phyloP scores from a whole-genome alignment of 2,888 invertebrate species.

The Brenthis daphne region DNA sequence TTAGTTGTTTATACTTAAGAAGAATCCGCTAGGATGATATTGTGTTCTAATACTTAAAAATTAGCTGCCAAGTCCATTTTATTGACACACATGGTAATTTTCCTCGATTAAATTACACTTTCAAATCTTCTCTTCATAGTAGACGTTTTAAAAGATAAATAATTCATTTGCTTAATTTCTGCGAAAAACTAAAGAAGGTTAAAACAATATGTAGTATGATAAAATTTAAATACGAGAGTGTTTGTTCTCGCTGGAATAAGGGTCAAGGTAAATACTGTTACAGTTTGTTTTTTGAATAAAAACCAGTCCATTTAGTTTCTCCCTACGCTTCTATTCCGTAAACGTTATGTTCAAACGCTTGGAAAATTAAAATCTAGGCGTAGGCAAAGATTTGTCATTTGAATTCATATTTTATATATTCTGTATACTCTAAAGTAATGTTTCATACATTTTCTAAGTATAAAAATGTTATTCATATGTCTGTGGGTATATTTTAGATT shows the following conservation, averaged over 20 bases:
- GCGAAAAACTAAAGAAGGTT: constrained; percentile 6
- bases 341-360: constrained; percentile 13
- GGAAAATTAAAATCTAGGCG: constrained; percentile 15
- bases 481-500: no score
- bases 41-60: no score
- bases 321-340: constrained; percentile 5
- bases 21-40: no score
- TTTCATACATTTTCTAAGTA: no score
- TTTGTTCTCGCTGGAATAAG: constrained; percentile 21
- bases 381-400: constrained; percentile 10
- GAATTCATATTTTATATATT: background rate
- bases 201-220: constrained; percentile 8
- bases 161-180: constrained; percentile 6
- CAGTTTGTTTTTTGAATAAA: constrained; percentile 9
- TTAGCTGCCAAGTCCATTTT: no score
- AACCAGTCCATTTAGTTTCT: constrained; percentile 6
- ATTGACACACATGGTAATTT: no score
- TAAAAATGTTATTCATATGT: no score
- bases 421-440: no score
- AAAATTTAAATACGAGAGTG: constrained; percentile 15
- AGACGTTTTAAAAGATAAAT: constrained; percentile 7
- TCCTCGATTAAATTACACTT: no score
- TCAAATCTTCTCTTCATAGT: no score
- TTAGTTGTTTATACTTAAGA: no score
- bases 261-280: constrained; percentile 31